Percentiles rank a stretch among this genome's conserved stretches.
These are phyloP conservation scores for Ptychochromis oligacanthus DNA, from an alignment of 2,113 vertebrate genomes.

Conservation along the genomic window DNA sequence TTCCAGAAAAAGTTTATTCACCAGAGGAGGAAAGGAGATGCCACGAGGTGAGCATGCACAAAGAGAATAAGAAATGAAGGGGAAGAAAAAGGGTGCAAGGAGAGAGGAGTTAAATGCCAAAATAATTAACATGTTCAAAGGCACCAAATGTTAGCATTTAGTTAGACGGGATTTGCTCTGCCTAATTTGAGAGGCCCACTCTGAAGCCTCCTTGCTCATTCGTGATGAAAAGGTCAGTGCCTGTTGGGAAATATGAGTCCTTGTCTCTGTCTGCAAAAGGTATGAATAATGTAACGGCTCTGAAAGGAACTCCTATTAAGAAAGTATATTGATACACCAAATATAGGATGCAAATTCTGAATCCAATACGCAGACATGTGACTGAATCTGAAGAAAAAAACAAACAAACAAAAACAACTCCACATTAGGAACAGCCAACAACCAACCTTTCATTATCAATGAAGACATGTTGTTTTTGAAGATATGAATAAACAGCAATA, in stretches of 20 bases:
- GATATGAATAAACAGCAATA: not conserved
- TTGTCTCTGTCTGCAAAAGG: not conserved
- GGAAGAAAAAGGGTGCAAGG: not conserved
- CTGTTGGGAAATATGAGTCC: not conserved
- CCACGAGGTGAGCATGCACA: not conserved
- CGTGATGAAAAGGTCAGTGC: slow-evolving; percentile 1
- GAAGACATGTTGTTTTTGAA: not conserved
- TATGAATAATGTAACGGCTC: not conserved
- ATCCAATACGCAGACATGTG: not conserved
- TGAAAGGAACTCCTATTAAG: not conserved
- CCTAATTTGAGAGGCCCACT: not conserved
- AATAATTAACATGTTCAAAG: slow-evolving; percentile 3
- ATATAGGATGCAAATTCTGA: not conserved
- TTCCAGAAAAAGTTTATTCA: not conserved
- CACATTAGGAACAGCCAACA: not conserved
- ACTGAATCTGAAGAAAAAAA: not conserved
- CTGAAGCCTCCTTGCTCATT: not conserved
- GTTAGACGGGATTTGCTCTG: not conserved
- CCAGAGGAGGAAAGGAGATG: not conserved
- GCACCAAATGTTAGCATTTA: not conserved
- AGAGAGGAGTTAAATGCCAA: slow-evolving; percentile 22
- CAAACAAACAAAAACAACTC: not conserved
- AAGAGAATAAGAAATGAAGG: not conserved
- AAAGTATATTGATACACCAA: not conserved
- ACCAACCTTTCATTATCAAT: not conserved